A percentile compares a stretch with the other conserved stretches of the same genome.
Evolutionary conservation across 2,113 vertebrate species (phyloP).

Genomic region (Semicossyphus pulcher): DNA sequence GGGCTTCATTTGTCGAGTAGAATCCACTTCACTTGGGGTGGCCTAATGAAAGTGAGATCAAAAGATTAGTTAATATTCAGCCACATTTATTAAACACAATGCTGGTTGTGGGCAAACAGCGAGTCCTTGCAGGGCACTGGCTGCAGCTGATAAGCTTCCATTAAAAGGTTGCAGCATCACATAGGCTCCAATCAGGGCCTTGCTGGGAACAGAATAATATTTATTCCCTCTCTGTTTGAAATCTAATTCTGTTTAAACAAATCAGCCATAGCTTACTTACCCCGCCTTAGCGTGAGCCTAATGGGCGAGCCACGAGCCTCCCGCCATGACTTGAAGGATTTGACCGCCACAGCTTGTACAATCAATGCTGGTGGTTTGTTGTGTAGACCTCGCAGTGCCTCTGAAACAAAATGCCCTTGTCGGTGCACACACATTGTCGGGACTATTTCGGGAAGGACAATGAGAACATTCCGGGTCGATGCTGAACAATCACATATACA

Average conservation of each 20-base stretch:
- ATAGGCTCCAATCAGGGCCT: conserved; percentile 45
- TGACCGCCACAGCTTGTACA: conserved; percentile 49
- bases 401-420: conserved; percentile 44
- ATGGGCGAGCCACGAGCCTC: conserved; percentile 43
- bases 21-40: conserved; percentile 67
- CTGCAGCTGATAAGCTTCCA: conserved; percentile 57
- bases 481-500: conserved; percentile 31
- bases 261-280: conserved; percentile 32
- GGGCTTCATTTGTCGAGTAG: conserved; percentile 65
- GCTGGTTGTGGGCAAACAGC: conserved; percentile 73
- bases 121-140: conserved; percentile 61
- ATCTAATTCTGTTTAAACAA: conserved; percentile 55
- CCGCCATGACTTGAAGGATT: conserved; percentile 36
- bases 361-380: conserved; percentile 46
- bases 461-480: conserved; percentile 49
- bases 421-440: conserved; percentile 5
- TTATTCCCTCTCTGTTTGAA: conserved; percentile 63
- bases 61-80: conserved; percentile 80
- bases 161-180: conserved; percentile 56
- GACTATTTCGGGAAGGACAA: conserved; percentile 69
- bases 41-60: conserved; percentile 81
- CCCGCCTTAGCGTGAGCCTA: conserved; percentile 34
- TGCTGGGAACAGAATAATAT: conserved; percentile 60
- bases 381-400: conserved; percentile 26
- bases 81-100: conserved; percentile 78